These are phyloP conservation scores for Pseudorhombus dupliciocellatus DNA, from an alignment of 2,113 vertebrate species.

Conservation along the genomic window DNA sequence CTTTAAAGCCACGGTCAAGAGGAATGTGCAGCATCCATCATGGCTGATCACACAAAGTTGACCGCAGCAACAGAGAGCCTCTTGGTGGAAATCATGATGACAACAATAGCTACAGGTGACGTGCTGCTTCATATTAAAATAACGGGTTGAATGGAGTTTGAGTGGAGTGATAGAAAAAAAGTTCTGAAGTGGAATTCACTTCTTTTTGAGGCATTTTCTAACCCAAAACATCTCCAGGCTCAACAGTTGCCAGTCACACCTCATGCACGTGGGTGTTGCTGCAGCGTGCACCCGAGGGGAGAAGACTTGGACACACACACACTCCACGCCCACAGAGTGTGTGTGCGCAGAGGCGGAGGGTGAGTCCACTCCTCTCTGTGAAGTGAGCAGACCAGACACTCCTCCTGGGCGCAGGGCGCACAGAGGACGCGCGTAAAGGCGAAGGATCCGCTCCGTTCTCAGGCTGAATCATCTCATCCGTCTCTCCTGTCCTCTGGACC, in stretches of 20 bases:
- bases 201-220: too few relatives aligned
- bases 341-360: not conserved
- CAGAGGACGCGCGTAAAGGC: conserved; percentile 21
- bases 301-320: conserved; percentile 1
- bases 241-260: conserved; percentile 1
- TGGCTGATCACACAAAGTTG: conserved; percentile 17
- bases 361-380: conserved; percentile 14
- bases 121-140: too few relatives aligned
- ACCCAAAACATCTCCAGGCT: not conserved
- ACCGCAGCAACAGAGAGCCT: too few relatives aligned
- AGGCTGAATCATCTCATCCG: not conserved
- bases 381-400: conserved; percentile 32
- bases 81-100: not conserved
- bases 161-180: too few relatives aligned
- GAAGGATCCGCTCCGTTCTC: not conserved
- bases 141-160: too few relatives aligned
- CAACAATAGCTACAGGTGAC: not conserved
- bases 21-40: conserved; percentile 51
- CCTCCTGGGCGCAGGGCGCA: conserved; percentile 45
- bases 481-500: not conserved
- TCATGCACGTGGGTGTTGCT: not conserved
- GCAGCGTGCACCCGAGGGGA: conserved; percentile 3
- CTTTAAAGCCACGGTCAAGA: conserved; percentile 35
- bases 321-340: conserved; percentile 57
- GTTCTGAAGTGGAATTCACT: too few relatives aligned